Base-by-base conservation (phyloP, 2,888 invertebrate species). In the Lampropteryx suffumata region DNA sequence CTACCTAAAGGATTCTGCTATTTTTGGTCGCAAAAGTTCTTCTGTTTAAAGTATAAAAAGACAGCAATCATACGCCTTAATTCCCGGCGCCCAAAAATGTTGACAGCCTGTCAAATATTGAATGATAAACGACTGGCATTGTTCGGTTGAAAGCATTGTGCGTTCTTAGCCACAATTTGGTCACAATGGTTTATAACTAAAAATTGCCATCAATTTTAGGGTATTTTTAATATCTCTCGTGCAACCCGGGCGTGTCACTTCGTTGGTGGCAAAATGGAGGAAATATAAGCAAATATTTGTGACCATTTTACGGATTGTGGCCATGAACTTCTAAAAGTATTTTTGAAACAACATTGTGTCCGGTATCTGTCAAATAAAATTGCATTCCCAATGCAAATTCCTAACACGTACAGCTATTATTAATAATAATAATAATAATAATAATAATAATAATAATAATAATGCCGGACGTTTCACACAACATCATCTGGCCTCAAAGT, bases 61-160 rank as follows among this genome's bases (percentile, higher is more conserved):
- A 56, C 42, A 41, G 8, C 61, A 55, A 57, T 62, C 56, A 57
- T 40, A 44, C 41, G 46, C 59, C 48, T 57, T 61, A 62, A 57
- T 58, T 52, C 41, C 12, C 10, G 32, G 50, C 45, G 52, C 51
- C 50, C 41, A 37, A 57, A 55, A 61, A 59, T 69, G 74, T 73
- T 78, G 82, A 82, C 78, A 68, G 60, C 51, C 64, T 63, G 78
- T 83, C 82, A 81, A 82, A 82, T 81, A 75, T 77, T 67, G 57
- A 56, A 71, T 80, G 83, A 83, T 80, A 72, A 78, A 83, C 65
- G 80, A 76, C 57, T 61, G 1, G 57, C 65, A 75, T 81, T 83
- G 82, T 83, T 76, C 76, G 77, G 61, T 48, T 50, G 62, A 64
- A 47, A 43, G 69, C 71, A 79, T 80, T 82, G 78, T 81, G 66